Evolutionary conservation across 2,797 vertebrate species (phyloP).

Genomic region (Siniperca scherzeri): DNA sequence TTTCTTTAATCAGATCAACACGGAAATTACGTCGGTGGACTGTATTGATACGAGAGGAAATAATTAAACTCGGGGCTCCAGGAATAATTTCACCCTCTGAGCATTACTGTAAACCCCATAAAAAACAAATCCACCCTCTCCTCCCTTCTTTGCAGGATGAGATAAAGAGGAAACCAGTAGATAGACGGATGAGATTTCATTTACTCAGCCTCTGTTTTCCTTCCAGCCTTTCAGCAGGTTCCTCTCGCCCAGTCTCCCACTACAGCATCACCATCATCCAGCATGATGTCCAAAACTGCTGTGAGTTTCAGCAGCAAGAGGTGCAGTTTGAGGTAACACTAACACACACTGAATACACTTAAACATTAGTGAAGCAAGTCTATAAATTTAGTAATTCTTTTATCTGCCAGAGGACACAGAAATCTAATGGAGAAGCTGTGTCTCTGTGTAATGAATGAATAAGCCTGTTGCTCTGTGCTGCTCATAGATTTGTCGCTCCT

Average conservation of each 20-base stretch:
- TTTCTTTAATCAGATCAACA: slow-evolving; percentile 88
- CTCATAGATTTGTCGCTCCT: slow-evolving; percentile 32
- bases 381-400: neutral
- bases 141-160: slow-evolving; percentile 70
- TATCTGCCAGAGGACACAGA: slow-evolving; percentile 5
- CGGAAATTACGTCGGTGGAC: slow-evolving; percentile 86
- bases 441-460: slow-evolving; percentile 21
- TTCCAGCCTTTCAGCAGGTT: slow-evolving; percentile 81
- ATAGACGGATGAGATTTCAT: slow-evolving; percentile 82
- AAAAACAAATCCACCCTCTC: slow-evolving; percentile 67
- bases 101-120: slow-evolving; percentile 87
- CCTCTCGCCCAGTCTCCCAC: slow-evolving; percentile 40
- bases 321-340: neutral
- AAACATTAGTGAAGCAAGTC: slow-evolving; percentile 4
- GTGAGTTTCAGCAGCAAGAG: slow-evolving; percentile 14
- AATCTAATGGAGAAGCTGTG: neutral
- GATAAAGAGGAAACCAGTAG: slow-evolving; percentile 84
- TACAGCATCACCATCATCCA: slow-evolving; percentile 39
- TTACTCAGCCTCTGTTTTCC: slow-evolving; percentile 78
- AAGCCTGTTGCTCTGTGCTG: slow-evolving; percentile 39
- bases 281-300: slow-evolving; percentile 10
- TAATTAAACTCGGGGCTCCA: slow-evolving; percentile 85
- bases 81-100: slow-evolving; percentile 87
- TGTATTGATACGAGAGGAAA: slow-evolving; percentile 88
- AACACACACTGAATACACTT: neutral